These are phyloP conservation scores for Leucoraja erinaceus DNA, from an alignment of 2,113 vertebrate species.

Conservation along the genomic window DNA sequence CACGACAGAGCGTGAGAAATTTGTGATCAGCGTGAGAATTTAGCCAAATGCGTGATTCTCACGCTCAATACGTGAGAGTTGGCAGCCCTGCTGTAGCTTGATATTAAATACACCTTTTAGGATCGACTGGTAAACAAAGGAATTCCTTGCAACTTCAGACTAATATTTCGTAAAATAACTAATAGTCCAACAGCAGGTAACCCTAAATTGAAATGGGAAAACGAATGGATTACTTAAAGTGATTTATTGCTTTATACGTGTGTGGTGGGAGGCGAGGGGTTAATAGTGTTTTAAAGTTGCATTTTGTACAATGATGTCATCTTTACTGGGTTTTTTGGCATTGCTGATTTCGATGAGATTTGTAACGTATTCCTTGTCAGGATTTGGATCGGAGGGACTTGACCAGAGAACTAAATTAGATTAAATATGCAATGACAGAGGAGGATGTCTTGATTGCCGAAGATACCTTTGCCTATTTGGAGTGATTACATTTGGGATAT, in stretches of 20 bases:
- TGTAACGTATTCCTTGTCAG: not conserved
- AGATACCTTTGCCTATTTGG: too few relatives aligned
- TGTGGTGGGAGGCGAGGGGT: too few relatives aligned
- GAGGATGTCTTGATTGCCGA: too few relatives aligned
- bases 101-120: not conserved
- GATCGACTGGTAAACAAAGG: not conserved
- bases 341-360: not conserved
- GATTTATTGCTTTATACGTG: not conserved
- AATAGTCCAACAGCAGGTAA: not conserved
- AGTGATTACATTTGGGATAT: too few relatives aligned
- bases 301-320: not conserved
- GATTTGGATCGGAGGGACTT: not conserved
- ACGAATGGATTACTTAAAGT: not conserved
- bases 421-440: too few relatives aligned
- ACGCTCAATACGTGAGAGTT: too few relatives aligned
- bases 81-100: too few relatives aligned
- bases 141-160: not conserved
- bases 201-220: not conserved
- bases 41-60: too few relatives aligned
- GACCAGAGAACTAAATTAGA: too few relatives aligned
- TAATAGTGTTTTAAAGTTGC: not conserved
- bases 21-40: too few relatives aligned
- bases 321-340: not conserved
- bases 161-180: not conserved
- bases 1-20: too few relatives aligned